These are phyloP conservation scores for Myiotriccus ornatus DNA, from an alignment of 2,797 vertebrate species.

Conservation along the genomic window DNA sequence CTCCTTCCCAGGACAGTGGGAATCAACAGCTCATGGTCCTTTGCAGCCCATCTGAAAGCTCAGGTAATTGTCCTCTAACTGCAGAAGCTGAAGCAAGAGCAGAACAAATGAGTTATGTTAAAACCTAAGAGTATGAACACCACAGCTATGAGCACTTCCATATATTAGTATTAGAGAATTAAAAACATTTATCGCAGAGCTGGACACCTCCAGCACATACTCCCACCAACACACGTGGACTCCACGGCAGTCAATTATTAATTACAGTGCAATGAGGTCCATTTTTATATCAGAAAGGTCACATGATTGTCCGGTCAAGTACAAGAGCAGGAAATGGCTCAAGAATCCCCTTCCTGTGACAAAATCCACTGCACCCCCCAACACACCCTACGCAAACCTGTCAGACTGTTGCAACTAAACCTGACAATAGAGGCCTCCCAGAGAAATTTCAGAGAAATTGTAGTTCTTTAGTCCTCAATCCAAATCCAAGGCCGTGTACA, in stretches of 20 bases:
- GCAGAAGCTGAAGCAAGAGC: background rate
- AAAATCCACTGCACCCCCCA: background rate
- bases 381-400: fast-evolving
- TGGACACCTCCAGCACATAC: background rate
- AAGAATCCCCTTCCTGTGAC: background rate
- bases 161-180: background rate
- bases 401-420: background rate
- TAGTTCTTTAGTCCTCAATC: background rate
- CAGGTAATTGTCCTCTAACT: background rate
- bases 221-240: background rate
- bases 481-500: background rate
- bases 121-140: background rate
- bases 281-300: background rate
- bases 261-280: background rate
- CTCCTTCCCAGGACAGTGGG: background rate
- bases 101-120: background rate
- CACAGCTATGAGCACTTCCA: fast-evolving
- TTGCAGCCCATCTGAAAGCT: background rate
- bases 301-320: background rate
- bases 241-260: conserved; percentile 26
- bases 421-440: background rate
- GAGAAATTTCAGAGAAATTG: background rate
- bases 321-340: background rate
- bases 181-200: background rate
- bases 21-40: background rate